Evolutionary conservation across 2,797 vertebrate species (phyloP), one percentile per base, ranked within the genome.

Genomic region (Botia almorhae): DNA sequence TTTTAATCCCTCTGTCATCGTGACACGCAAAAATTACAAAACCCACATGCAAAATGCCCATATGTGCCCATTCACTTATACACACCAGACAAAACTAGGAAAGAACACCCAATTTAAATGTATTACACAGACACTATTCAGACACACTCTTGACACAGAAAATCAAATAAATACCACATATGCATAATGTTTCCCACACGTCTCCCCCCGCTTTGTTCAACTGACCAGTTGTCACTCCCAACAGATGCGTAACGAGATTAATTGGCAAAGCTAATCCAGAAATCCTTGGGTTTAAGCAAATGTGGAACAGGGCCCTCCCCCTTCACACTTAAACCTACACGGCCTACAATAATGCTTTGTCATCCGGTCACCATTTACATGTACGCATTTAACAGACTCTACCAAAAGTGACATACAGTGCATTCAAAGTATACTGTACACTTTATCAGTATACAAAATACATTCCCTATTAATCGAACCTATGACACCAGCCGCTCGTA

Each of bases 241-340:
- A 48, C 82, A 69, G 82, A 84, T 0, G 75, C 84, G 69, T 93
- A 93, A 92, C 86, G 56, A 87, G 93, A 93, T 93, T 92, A 92
- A 91, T 91, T 90, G 89, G 76, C 84, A 83, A 89, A 89, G 89
- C 88, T 94, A 93, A 94, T 93, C 93, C 90, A 82, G 58, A 91
- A 92, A 93, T 92, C 92, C 91, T 85, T 69, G 11, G 72, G 85
- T 71, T 93, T 91, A 92, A 89, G 88, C 89, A 92, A 92, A 92
- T 91, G 82, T 91, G 91, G 87, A 85, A 83, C 87, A 83, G 87
- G 68, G 33, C 33, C 74, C 64, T 60, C n/a, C 61, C 17, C 73
- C 21, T 29, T 26, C 46, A 74, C 67, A 60, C 43, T 78, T 64
- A 26, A 50, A 2, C 50, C n/a, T 19, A 26, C n/a, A 29, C 23